Conservation (phyloP, 2,797 vertebrate genomes). For the Okamejei kenojei region DNA sequence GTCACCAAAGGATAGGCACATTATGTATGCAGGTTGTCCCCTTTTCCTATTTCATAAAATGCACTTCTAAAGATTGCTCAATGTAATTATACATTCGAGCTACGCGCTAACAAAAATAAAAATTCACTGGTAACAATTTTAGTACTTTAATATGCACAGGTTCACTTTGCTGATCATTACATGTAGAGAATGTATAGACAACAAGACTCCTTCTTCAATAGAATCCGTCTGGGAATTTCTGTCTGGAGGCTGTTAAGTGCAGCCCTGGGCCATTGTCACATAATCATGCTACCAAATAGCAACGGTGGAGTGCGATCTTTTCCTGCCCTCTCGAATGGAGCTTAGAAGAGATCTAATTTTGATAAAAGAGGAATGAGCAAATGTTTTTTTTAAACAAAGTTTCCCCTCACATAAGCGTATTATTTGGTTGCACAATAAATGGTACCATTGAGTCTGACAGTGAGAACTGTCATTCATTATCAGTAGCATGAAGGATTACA, state of each 20-base stretch:
- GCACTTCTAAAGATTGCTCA: background rate
- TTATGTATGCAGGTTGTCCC: no score
- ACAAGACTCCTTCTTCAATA: constrained; percentile 25
- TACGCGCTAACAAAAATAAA: background rate
- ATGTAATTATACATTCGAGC: background rate
- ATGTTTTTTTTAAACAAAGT: background rate
- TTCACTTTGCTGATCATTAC: background rate
- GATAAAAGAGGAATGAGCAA: background rate
- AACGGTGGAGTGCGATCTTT: background rate
- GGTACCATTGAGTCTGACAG: background rate
- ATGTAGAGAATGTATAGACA: background rate
- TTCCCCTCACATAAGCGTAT: background rate
- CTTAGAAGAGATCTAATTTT: background rate
- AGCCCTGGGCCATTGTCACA: background rate
- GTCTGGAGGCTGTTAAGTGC: background rate
- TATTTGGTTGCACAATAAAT: background rate
- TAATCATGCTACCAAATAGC: background rate
- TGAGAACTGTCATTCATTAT: background rate
- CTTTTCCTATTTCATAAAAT: background rate
- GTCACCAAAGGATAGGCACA: no score
- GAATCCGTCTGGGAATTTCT: constrained; percentile 12
- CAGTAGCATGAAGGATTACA: background rate
- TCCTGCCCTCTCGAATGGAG: background rate
- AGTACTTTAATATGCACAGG: background rate
- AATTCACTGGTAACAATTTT: background rate